Conservation (phyloP, 2,797 vertebrate genomes). For the Sebastes itinus region DNA sequence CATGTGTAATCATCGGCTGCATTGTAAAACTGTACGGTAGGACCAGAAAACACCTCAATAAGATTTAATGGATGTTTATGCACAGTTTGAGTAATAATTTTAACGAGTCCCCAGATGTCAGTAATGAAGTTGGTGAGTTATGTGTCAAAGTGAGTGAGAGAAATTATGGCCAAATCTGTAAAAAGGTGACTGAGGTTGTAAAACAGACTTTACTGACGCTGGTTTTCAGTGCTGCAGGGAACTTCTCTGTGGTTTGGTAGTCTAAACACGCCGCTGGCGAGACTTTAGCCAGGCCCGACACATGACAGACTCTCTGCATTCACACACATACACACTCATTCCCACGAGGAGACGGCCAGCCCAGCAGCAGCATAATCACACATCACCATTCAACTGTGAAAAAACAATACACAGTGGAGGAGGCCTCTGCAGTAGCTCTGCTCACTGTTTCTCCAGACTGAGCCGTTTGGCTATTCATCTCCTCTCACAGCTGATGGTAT, state of each 20-base stretch:
- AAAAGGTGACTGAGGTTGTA: background rate
- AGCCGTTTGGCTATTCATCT: background rate
- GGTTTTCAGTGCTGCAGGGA: background rate
- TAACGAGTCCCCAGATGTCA: background rate
- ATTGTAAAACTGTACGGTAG: background rate
- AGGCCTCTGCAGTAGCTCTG: slow-evolving; percentile 12
- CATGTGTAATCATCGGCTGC: background rate
- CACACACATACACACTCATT: slow-evolving; percentile 11
- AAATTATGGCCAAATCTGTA: background rate
- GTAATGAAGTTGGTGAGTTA: background rate
- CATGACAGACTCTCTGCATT: slow-evolving; percentile 9
- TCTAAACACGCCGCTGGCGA: slow-evolving; percentile 14
- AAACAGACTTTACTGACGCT: background rate
- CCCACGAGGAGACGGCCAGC: slow-evolving; percentile 9
- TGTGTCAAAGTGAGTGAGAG: background rate
- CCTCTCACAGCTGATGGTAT: slow-evolving; percentile 10
- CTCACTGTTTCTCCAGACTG: background rate
- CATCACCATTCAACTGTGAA: slow-evolving; percentile 23
- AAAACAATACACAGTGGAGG: slow-evolving; percentile 20
- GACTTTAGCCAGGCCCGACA: slow-evolving; percentile 5
- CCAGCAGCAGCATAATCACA: slow-evolving; percentile 22
- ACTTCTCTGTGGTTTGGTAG: background rate
- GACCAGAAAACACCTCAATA: background rate
- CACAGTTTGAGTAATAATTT: background rate
- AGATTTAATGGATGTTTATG: background rate